A percentile compares a stretch with the other conserved stretches of the same genome.
phyloP scores from a whole-genome alignment of 2,113 vertebrate species.

The Anser cygnoides region DNA sequence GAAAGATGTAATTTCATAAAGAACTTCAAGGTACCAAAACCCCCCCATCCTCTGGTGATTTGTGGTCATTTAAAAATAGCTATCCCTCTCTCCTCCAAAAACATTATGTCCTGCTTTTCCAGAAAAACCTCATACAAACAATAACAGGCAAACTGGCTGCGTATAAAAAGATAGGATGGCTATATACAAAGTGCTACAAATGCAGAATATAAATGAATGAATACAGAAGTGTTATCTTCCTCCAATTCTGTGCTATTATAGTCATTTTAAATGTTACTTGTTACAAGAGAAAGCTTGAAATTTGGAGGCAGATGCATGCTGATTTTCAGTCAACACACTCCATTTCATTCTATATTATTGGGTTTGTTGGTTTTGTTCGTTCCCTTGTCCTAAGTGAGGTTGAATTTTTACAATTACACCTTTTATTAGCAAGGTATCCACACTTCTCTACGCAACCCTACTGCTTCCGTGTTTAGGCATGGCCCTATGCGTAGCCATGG shows the following conservation, averaged over 20 bases:
- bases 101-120: background rate
- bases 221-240: background rate
- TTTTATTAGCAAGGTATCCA: background rate
- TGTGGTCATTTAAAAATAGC: background rate
- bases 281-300: background rate
- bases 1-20: background rate
- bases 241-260: slow-evolving; percentile 12
- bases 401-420: background rate
- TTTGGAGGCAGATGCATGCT: background rate
- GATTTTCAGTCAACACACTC: background rate
- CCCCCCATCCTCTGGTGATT: background rate
- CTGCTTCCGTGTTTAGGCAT: background rate
- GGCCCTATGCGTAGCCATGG: rapidly evolving
- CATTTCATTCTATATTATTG: background rate
- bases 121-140: background rate
- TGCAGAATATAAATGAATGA: slow-evolving; percentile 13
- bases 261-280: background rate
- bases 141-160: background rate
- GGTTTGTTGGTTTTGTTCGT: background rate
- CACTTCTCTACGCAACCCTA: background rate
- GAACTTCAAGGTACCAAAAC: background rate
- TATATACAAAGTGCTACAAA: background rate
- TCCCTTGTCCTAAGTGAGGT: background rate
- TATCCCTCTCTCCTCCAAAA: background rate
- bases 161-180: background rate